Base-by-base conservation (phyloP, 2,888 invertebrate species). In the Ceratothoa steindachneri region DNA sequence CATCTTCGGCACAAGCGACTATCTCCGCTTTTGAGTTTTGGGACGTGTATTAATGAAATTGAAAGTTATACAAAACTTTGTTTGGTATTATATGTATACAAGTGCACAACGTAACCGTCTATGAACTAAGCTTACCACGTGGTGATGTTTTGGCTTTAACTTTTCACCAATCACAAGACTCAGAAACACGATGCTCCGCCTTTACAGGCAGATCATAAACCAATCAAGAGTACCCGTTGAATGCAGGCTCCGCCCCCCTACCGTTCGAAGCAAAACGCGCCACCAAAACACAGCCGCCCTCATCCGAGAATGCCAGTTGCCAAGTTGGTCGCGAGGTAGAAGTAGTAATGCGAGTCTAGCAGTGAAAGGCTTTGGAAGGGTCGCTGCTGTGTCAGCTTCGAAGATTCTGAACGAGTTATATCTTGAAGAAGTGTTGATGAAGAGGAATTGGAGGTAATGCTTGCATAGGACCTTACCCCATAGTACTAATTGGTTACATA, bases 281-380 rank as follows among this genome's bases (percentile, higher is more conserved):
- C 75, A 76, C 76, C 76, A 78, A 78, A 78, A 78, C 73, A 75
- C 73, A 72, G 75, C 69, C 66, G 78, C 78, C 73, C 51, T 68
- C 66, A 66, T 60, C 41, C 66, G n/a, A 68, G 68, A 66, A 69
- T 69, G 72, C 71, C 78, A 78, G 78, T 78, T 77, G 78, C 74
- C 75, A 78, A 75, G 78, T 73, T 70, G 73, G 75, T 69, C 72
- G 73, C 77, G 77, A 78, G 73, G 30, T 68, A 73, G 72, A 73
- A 70, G 71, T 31, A 64, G 71, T 72, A 55, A 75, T 78, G 77
- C 72, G 67, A 73, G 75, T 71, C 72, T 75, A 71, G 73, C 75
- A 73, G 75, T 31, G 30, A 77, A 71, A 71, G 67, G 60, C 71
- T 55, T 55, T 15, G 55, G 55, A 5, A 5, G 19, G 19, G 76